Percentiles rank a stretch among this genome's conserved stretches.
phyloP scores from a whole-genome alignment of 2,888 invertebrate genomes.

The Conops quadrifasciatus region DNA sequence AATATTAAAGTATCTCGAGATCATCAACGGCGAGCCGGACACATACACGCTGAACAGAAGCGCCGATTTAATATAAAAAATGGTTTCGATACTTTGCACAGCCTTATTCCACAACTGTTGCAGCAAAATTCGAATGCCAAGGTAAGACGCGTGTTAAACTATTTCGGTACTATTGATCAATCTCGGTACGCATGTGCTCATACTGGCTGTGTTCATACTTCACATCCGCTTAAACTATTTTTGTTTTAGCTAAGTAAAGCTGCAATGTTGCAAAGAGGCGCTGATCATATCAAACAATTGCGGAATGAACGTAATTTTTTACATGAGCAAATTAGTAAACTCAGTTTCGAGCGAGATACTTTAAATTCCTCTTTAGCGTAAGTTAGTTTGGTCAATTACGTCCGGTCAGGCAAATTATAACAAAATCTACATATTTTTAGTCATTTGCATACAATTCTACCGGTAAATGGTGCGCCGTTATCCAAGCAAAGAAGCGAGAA shows the following conservation, averaged over 20 bases:
- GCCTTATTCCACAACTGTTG: slow-evolving; percentile 82
- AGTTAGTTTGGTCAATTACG: slow-evolving; percentile 28
- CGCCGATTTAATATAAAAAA: slow-evolving; percentile 94
- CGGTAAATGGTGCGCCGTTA: slow-evolving; percentile 94
- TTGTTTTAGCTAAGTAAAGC: slow-evolving; percentile 83
- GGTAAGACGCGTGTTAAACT: slow-evolving; percentile 4
- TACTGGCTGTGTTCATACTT: too few relatives aligned
- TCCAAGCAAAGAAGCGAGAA: slow-evolving; percentile 88
- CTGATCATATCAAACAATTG: slow-evolving; percentile 91
- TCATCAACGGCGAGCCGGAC: slow-evolving; percentile 82
- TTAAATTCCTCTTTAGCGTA: slow-evolving; percentile 92
- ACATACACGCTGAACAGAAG: slow-evolving; percentile 96
- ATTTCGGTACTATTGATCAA: background rate
- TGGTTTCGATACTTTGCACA: slow-evolving; percentile 93
- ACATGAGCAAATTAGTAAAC: slow-evolving; percentile 88
- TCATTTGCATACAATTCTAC: slow-evolving; percentile 92
- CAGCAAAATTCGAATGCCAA: slow-evolving; percentile 17
- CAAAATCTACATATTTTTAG: slow-evolving; percentile 66
- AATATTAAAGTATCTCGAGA: slow-evolving; percentile 62
- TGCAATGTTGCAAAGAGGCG: slow-evolving; percentile 95
- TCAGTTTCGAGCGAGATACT: slow-evolving; percentile 88
- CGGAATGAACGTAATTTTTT: slow-evolving; percentile 85
- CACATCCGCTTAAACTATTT: too few relatives aligned
- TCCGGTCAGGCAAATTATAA: background rate
- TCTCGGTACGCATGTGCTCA: background rate